These are phyloP conservation scores for Vombatus ursinus DNA, from an alignment of 2,113 vertebrate species.

Conservation along the genomic window DNA sequence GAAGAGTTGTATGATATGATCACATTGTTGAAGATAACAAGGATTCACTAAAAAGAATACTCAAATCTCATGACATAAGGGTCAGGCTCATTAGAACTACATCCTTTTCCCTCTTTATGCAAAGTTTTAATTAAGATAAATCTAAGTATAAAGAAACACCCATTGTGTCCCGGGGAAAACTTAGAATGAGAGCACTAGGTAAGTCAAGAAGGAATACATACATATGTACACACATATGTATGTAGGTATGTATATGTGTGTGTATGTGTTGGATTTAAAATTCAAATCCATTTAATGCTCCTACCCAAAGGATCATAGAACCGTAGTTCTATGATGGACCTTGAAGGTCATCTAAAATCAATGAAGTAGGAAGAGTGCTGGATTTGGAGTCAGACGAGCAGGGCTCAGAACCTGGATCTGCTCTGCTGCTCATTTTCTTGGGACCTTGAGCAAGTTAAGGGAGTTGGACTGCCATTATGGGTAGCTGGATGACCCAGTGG, in stretches of 20 bases:
- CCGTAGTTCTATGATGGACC: neutral
- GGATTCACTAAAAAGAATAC: neutral
- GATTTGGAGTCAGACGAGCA: neutral
- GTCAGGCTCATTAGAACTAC: neutral
- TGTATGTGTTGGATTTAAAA: neutral
- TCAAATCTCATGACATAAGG: neutral
- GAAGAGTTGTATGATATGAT: neutral
- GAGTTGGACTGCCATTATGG: neutral
- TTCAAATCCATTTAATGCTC: conserved; percentile 9
- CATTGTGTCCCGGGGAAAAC: conserved; percentile 26
- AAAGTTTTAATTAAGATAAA: conserved; percentile 48
- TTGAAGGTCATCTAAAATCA: neutral
- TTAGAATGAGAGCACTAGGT: conserved; percentile 15
- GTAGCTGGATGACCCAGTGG: neutral
- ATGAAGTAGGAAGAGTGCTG: neutral
- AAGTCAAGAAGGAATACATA: conserved; percentile 6
- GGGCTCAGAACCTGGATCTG: neutral
- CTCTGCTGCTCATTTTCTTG: neutral
- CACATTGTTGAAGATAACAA: conserved; percentile 15
- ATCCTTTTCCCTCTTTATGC: conserved; percentile 16
- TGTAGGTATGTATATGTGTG: too few relatives aligned
- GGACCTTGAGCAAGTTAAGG: neutral
- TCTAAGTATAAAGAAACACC: conserved; percentile 51
- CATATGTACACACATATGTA: neutral
- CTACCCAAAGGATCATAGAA: neutral